phyloP scores from a whole-genome alignment of 2,113 vertebrate genomes.

The Zapus hudsonius region DNA sequence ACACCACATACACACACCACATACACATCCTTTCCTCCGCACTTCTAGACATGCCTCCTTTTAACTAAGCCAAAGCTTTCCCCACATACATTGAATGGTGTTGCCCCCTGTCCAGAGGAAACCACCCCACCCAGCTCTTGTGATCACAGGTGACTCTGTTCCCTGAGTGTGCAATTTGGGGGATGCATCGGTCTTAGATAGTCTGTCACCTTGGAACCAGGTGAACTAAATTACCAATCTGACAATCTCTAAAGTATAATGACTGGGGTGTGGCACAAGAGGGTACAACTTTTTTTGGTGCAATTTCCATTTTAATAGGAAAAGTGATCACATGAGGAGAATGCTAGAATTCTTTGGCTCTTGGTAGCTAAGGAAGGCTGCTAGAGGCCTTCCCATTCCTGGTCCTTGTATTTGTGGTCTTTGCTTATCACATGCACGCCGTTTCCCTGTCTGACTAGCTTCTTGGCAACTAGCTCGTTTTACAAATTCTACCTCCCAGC shows the following conservation, averaged over 20 bases:
- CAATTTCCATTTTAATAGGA: conserved; percentile 23
- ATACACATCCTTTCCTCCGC: neutral
- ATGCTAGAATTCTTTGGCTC: neutral
- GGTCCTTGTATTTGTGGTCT: neutral
- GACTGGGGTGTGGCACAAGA: too few relatives aligned
- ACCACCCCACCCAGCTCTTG: neutral
- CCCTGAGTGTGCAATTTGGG: neutral
- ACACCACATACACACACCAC: neutral
- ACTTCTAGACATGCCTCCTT: neutral
- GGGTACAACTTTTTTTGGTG: neutral
- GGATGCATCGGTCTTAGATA: neutral
- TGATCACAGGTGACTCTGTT: neutral
- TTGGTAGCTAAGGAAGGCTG: neutral
- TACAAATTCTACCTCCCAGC: conserved; percentile 2
- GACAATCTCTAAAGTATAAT: neutral
- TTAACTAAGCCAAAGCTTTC: neutral
- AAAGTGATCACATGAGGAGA: neutral
- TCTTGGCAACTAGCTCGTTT: neutral
- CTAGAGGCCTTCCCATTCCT: neutral
- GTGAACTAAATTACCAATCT: neutral
- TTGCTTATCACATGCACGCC: neutral
- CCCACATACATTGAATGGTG: neutral
- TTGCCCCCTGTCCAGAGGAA: neutral
- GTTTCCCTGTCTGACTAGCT: neutral
- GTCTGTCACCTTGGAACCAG: neutral